These are phyloP conservation scores for Tipula unca DNA, from an alignment of 2,888 invertebrate genomes.

Conservation along the genomic window DNA sequence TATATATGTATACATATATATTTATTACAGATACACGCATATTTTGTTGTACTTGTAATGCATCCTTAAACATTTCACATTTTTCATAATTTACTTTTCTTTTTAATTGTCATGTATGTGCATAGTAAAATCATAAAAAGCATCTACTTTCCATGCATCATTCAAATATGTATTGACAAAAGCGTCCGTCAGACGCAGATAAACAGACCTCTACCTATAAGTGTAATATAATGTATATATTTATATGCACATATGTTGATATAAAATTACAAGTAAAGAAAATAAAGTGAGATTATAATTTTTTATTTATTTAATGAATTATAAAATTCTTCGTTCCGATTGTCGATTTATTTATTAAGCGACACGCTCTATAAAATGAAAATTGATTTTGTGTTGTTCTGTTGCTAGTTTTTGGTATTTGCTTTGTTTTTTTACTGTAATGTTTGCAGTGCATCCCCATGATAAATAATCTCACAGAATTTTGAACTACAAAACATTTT, in stretches of 20 bases:
- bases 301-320: neutral
- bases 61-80: neutral
- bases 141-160: neutral
- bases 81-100: neutral
- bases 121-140: neutral
- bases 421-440: neutral
- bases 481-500: neutral
- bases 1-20: no score
- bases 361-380: neutral
- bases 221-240: no score
- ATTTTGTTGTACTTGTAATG: neutral
- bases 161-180: neutral
- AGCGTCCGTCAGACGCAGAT: neutral
- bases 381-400: neutral
- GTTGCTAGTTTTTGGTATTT: neutral
- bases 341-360: neutral
- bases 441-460: neutral
- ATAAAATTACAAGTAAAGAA: neutral
- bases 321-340: constrained; percentile 8
- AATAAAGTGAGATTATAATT: neutral
- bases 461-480: neutral
- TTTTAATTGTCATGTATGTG: no score
- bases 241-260: no score
- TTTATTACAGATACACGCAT: neutral
- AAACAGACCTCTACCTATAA: neutral